These are phyloP conservation scores for Falco rusticolus DNA, from an alignment of 2,797 vertebrate species.

Conservation along the genomic window DNA sequence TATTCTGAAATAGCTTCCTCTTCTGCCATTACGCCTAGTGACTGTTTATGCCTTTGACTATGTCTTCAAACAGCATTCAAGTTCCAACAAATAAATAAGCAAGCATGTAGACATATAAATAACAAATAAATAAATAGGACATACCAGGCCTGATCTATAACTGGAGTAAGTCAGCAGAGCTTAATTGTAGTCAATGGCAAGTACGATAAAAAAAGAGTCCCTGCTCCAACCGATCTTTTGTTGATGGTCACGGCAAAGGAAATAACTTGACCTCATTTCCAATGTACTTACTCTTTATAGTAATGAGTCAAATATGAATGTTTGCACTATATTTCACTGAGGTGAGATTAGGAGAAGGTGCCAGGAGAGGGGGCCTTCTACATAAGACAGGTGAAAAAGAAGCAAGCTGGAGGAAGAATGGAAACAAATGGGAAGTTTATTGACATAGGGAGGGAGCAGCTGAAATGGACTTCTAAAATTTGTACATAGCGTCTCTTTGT, in stretches of 20 bases:
- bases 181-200: neutral
- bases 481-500: neutral
- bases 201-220: neutral
- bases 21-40: slow-evolving; percentile 42
- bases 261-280: neutral
- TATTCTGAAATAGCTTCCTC: slow-evolving; percentile 50
- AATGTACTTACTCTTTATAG: neutral
- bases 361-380: neutral
- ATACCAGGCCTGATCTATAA: neutral
- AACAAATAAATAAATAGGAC: neutral
- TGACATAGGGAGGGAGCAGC: neutral
- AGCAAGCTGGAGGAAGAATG: neutral
- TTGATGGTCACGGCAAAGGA: neutral
- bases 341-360: neutral
- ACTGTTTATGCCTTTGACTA: slow-evolving; percentile 10
- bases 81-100: neutral
- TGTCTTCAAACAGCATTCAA: slow-evolving; percentile 41
- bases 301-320: neutral
- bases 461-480: neutral
- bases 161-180: neutral
- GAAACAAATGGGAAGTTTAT: neutral
- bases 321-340: neutral
- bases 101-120: neutral
- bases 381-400: neutral
- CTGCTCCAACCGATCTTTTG: neutral